phyloP scores from a whole-genome alignment of 2,113 vertebrate species.

The Leptobrachium ailaonicum region DNA sequence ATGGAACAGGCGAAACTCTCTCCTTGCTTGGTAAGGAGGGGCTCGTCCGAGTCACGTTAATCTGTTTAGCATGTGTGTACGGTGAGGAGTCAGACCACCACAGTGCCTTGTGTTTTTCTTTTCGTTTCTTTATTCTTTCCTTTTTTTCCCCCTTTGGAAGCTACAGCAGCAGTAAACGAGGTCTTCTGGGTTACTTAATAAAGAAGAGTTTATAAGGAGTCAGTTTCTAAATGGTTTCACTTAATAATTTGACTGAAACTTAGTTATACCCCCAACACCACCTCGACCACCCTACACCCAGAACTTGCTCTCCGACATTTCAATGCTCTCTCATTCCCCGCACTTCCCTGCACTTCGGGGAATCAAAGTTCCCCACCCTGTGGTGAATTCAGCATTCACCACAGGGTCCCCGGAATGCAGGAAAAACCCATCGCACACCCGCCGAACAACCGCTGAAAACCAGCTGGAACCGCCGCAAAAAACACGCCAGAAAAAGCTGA shows the following conservation, averaged over 20 bases:
- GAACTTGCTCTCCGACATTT: too few species aligned
- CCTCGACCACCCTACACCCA: background rate
- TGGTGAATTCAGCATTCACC: too few species aligned
- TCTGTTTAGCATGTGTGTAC: slow-evolving; percentile 91
- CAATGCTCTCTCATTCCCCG: too few species aligned
- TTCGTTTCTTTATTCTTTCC: too few species aligned
- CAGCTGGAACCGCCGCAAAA: too few species aligned
- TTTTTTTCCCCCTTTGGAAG: slow-evolving; percentile 50
- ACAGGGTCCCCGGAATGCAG: too few species aligned
- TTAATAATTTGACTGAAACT: slow-evolving; percentile 32
- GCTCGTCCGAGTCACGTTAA: slow-evolving; percentile 84
- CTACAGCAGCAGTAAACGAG: slow-evolving; percentile 58
- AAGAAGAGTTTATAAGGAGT: slow-evolving; percentile 63
- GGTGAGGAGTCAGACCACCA: slow-evolving; percentile 76
- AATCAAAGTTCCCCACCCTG: too few species aligned
- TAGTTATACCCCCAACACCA: slow-evolving; percentile 22
- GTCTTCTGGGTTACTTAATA: slow-evolving; percentile 69
- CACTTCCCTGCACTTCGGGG: too few species aligned
- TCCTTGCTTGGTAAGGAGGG: slow-evolving; percentile 72
- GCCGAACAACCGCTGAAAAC: too few species aligned
- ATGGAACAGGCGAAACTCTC: slow-evolving; percentile 79
- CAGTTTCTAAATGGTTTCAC: slow-evolving; percentile 54
- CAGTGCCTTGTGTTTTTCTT: slow-evolving; percentile 52
- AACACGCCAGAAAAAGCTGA: too few species aligned
- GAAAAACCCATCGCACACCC: too few species aligned